Conservation (phyloP, 2,888 invertebrate species). For the Atrina japonica region DNA sequence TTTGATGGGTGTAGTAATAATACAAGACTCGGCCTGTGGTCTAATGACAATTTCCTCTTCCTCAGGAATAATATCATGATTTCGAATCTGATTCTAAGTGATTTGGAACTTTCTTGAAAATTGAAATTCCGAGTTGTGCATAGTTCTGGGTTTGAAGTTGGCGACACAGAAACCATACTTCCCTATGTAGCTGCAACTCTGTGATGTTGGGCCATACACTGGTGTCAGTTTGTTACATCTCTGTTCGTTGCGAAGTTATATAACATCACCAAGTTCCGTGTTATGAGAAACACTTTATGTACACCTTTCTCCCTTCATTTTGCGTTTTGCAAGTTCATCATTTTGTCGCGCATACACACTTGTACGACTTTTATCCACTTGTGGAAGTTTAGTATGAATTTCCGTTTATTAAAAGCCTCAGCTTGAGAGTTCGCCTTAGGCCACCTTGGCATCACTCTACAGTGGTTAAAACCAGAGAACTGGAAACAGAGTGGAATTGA, state of each 20-base stretch:
- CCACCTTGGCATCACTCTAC: conserved; percentile 49
- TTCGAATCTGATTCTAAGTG: background rate
- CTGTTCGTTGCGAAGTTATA: conserved; percentile 19
- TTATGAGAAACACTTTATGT: conserved; percentile 3
- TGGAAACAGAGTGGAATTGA: too few species aligned
- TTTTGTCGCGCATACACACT: conserved; percentile 9
- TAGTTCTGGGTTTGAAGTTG: background rate
- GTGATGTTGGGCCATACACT: background rate
- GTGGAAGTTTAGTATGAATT: conserved; percentile 33
- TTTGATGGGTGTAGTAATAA: too few species aligned
- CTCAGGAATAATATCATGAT: background rate
- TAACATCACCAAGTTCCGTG: conserved; percentile 17
- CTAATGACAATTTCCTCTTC: background rate
- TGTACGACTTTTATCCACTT: background rate
- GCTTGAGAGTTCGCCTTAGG: conserved; percentile 38
- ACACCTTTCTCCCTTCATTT: conserved; percentile 16
- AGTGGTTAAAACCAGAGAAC: conserved; percentile 33
- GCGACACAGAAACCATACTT: conserved; percentile 23
- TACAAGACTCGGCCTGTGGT: background rate
- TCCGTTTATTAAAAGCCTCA: conserved; percentile 36
- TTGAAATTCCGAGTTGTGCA: conserved; percentile 19
- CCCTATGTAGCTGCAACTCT: conserved; percentile 24
- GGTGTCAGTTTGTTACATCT: conserved; percentile 22
- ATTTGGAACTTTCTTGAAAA: conserved; percentile 23
- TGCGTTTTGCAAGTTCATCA: conserved; percentile 27